Percentiles rank a stretch among this genome's conserved stretches.
These are phyloP conservation scores for Eupithecia subumbrata DNA, from an alignment of 2,888 invertebrate genomes.

Conservation along the genomic window DNA sequence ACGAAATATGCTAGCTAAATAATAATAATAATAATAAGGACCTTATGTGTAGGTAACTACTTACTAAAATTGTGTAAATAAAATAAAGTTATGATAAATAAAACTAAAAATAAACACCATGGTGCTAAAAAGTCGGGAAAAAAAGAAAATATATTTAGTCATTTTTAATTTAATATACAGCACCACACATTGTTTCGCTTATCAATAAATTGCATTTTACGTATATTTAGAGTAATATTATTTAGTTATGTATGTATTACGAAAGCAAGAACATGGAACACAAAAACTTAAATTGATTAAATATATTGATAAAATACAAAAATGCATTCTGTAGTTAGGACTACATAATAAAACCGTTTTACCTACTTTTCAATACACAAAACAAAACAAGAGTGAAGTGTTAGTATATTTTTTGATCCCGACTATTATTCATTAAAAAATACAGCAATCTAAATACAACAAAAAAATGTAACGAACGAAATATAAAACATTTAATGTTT, in stretches of 20 bases:
- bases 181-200: constrained; percentile 2
- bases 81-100: not conserved
- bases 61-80: not conserved
- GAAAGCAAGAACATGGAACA: not conserved
- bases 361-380: not conserved
- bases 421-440: not conserved
- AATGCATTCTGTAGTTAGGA: not conserved
- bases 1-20: not conserved
- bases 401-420: not conserved
- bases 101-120: not conserved
- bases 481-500: not conserved
- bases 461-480: not conserved
- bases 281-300: not conserved
- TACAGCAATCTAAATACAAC: not conserved
- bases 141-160: not conserved
- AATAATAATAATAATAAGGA: not conserved
- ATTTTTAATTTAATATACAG: constrained; percentile 10
- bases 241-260: not conserved
- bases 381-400: not conserved
- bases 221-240: constrained; percentile 4
- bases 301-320: no score
- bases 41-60: no score
- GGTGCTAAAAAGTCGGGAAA: not conserved
- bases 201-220: constrained; percentile 18
- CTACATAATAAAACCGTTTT: not conserved